Conservation (phyloP, 2,888 invertebrate genomes). For the Acanthosepion lycidas region DNA sequence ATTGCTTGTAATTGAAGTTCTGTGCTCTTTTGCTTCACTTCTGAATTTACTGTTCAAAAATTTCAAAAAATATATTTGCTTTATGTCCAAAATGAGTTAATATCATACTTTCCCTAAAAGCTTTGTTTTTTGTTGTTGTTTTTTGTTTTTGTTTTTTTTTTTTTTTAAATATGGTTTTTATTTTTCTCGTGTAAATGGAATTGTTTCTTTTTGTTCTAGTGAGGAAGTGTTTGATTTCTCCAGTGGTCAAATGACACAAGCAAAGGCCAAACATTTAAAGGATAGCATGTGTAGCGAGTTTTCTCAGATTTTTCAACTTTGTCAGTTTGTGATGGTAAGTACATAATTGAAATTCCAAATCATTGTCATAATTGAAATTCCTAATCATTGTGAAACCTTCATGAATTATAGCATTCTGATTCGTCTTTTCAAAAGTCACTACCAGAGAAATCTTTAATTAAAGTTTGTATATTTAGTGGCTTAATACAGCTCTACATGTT, state of each 20-base stretch:
- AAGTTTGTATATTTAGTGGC: too few species aligned
- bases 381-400: too few species aligned
- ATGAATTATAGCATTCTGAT: too few species aligned
- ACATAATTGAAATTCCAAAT: neutral
- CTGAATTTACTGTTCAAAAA: too few species aligned
- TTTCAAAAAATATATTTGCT: too few species aligned
- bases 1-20: too few species aligned
- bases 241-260: slow-evolving; percentile 97
- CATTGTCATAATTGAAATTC: neutral
- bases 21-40: too few species aligned
- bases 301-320: slow-evolving; percentile 97
- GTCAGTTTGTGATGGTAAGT: slow-evolving; percentile 91
- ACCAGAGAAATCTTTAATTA: too few species aligned
- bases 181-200: neutral
- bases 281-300: slow-evolving; percentile 99
- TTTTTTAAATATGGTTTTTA: neutral
- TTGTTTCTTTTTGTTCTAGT: slow-evolving; percentile 75
- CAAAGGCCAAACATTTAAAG: slow-evolving; percentile 98
- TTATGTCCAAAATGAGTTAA: neutral
- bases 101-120: neutral
- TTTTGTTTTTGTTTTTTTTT: too few species aligned
- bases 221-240: slow-evolving; percentile 99
- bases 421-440: too few species aligned
- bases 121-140: neutral
- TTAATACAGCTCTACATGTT: too few species aligned